Evolutionary conservation across 2,888 invertebrate species (phyloP).

Genomic region (Drosophila mayaguana): DNA sequence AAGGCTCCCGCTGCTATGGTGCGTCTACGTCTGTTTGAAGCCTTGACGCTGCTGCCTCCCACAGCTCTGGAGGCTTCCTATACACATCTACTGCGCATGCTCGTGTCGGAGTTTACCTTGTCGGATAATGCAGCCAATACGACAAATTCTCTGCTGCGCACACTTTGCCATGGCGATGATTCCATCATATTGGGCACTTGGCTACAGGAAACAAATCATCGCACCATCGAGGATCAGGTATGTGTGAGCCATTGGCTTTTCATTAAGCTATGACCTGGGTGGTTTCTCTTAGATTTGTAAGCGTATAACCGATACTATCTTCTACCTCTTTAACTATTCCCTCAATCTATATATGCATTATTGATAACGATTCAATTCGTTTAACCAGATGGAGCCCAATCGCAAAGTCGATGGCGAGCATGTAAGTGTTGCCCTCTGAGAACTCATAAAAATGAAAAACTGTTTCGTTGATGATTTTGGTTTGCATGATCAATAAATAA

Average conservation of each 20-base stretch:
- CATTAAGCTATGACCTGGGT: background rate
- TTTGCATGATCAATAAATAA: slow-evolving; percentile 23
- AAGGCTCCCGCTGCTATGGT: slow-evolving; percentile 98
- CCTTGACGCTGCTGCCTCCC: slow-evolving; percentile 91
- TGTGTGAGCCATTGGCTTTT: background rate
- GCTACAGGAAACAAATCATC: slow-evolving; percentile 98
- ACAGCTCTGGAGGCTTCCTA: slow-evolving; percentile 93
- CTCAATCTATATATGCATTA: slow-evolving; percentile 28
- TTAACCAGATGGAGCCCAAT: slow-evolving; percentile 91
- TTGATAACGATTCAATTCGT: slow-evolving; percentile 29
- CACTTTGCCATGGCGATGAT: slow-evolving; percentile 95
- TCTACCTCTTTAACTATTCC: slow-evolving; percentile 26
- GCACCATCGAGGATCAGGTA: slow-evolving; percentile 98
- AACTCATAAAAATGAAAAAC: background rate
- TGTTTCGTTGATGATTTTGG: slow-evolving; percentile 15
- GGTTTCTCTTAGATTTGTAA: background rate
- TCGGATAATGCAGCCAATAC: slow-evolving; percentile 97
- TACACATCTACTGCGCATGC: slow-evolving; percentile 94
- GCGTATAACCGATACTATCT: slow-evolving; percentile 31
- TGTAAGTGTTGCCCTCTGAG: slow-evolving; percentile 87
- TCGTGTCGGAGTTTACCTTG: slow-evolving; percentile 97
- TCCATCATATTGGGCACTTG: slow-evolving; percentile 97
- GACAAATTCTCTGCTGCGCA: slow-evolving; percentile 92
- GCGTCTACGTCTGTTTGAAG: slow-evolving; percentile 95
- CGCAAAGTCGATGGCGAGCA: slow-evolving; percentile 92